These are phyloP conservation scores for Hoplodrina blanda DNA, from an alignment of 2,888 invertebrate species.

Conservation along the genomic window DNA sequence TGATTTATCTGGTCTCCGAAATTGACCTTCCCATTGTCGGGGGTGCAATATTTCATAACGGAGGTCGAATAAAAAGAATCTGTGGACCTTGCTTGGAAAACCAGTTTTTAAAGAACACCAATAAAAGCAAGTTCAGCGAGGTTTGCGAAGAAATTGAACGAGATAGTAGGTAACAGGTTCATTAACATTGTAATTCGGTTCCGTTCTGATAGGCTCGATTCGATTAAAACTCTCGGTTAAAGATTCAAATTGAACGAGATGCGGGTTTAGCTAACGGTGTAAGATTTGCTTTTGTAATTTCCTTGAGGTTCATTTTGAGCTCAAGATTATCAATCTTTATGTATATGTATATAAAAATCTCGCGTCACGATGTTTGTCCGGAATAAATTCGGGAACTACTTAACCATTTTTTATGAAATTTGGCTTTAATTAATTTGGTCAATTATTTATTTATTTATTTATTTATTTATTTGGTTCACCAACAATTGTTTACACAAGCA, in stretches of 20 bases:
- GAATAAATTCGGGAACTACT: too few species aligned
- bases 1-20: slow-evolving; percentile 61
- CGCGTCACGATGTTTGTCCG: too few species aligned
- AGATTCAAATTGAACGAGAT: slow-evolving; percentile 68
- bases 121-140: slow-evolving; percentile 55
- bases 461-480: too few species aligned
- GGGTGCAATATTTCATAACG: slow-evolving; percentile 52
- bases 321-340: background rate
- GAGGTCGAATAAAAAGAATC: slow-evolving; percentile 51
- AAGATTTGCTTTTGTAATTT: slow-evolving; percentile 21
- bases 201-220: slow-evolving; percentile 74
- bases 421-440: too few species aligned
- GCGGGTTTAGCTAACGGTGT: slow-evolving; percentile 12
- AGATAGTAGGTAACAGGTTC: slow-evolving; percentile 67
- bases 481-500: too few species aligned
- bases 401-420: too few species aligned
- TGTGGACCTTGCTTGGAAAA: slow-evolving; percentile 13
- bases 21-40: slow-evolving; percentile 56
- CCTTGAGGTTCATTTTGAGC: background rate
- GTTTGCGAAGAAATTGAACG: slow-evolving; percentile 71
- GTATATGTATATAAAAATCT: background rate
- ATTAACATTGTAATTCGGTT: slow-evolving; percentile 81
- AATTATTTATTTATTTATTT: too few species aligned
- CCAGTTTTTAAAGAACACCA: slow-evolving; percentile 39
- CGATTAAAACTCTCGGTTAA: slow-evolving; percentile 74